phyloP scores from a whole-genome alignment of 1,140 invertebrate species.

The Euschistus heros region DNA sequence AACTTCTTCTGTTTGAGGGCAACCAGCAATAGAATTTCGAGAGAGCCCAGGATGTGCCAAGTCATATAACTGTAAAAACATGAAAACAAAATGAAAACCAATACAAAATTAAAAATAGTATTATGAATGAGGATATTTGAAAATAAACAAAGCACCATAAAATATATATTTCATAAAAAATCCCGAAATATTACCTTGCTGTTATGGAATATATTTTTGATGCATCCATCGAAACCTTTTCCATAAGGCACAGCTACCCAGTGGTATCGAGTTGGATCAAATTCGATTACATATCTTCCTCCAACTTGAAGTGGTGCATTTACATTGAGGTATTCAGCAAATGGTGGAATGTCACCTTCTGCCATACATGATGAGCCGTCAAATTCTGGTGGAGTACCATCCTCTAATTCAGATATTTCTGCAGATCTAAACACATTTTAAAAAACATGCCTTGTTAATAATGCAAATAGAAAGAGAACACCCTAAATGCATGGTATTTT shows the following conservation, averaged over 20 bases:
- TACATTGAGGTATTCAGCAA: slow-evolving; percentile 94
- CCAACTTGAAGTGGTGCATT: slow-evolving; percentile 79
- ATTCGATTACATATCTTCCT: slow-evolving; percentile 74
- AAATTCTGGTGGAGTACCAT: slow-evolving; percentile 75
- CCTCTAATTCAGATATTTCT: slow-evolving; percentile 73
- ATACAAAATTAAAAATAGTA: no score
- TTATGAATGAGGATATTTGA: no score
- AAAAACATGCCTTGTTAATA: not conserved
- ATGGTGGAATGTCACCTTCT: slow-evolving; percentile 76
- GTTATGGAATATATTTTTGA: slow-evolving; percentile 89
- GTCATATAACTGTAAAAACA: slow-evolving; percentile 60
- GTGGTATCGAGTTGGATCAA: slow-evolving; percentile 72
- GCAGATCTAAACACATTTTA: slow-evolving; percentile 83
- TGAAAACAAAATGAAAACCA: not conserved
- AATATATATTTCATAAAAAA: not conserved
- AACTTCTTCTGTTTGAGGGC: slow-evolving; percentile 79
- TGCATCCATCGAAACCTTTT: slow-evolving; percentile 88
- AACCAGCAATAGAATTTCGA: slow-evolving; percentile 72
- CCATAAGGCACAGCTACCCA: slow-evolving; percentile 78
- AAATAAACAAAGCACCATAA: not conserved
- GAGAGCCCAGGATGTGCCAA: slow-evolving; percentile 76
- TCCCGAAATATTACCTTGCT: slow-evolving; percentile 70
- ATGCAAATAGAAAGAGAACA: no score
- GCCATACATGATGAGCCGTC: slow-evolving; percentile 82
- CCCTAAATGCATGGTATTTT: no score